Base-by-base conservation (phyloP, 2,113 vertebrate genomes). In the Gnathonemus echidnorhynchus region DNA sequence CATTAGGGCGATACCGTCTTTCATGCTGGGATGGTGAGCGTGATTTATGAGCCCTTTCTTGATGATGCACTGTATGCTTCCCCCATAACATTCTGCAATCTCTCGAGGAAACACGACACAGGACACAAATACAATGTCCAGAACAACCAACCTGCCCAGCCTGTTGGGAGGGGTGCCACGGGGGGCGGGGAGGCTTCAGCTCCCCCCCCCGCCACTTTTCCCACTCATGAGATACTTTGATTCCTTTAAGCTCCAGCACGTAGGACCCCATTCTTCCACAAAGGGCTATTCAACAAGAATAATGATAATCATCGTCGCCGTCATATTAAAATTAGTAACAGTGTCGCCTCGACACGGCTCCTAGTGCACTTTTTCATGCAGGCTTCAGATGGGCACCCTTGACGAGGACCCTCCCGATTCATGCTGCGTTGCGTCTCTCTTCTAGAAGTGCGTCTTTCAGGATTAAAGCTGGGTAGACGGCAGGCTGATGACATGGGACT, bases 41-140 rank as follows among this genome's bases (percentile, higher is more conserved):
- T 92, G 92, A 93, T 92, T 93, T 90, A 91, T 90, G 88, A 91
- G 91, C 84, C 66, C 87, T 93, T 90, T 92, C 84, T 88, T 74
- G 90, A 66, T 24, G 39, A 53, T 80, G 88, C 87, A 88, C 74
- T 86, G 77, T 87, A 92, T 92, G 92, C 92, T 93, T 87, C 90
- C 90, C 85, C 5, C 88, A 11, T 83, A 92, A 93, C 93, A 93
- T 92, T 91, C 89, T 80, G 90, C 87, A 91, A 90, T 91, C 91
- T 92, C 83, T 66, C 89, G 88, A 90, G 92, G 86, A 93, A 93
- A 90, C 89, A 89, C 91, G 88, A 89, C 84, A 92, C 92, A 93
- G 92, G 92, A 93, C 90, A 86, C 83, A 91, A 90, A 92, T 90
- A 93, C 92, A 93, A 92, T 91, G 91, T 66, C 66, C 58, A 91